These are phyloP conservation scores for Mustela lutreola DNA, from an alignment of 2,113 vertebrate genomes.

Conservation along the genomic window DNA sequence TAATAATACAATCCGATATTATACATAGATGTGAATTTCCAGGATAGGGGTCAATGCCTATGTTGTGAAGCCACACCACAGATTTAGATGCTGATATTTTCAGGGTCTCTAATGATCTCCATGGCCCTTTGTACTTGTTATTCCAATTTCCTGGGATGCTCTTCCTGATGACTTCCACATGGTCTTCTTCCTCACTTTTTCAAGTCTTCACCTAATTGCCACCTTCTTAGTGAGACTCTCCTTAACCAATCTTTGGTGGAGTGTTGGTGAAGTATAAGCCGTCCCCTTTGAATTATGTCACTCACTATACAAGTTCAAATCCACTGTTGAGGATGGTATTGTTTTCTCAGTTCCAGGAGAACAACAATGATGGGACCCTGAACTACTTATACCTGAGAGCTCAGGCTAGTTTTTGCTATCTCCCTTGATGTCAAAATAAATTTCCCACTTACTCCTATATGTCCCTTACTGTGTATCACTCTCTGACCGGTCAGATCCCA, in stretches of 20 bases:
- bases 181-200: background rate
- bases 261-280: background rate
- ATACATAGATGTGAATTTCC: background rate
- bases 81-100: background rate
- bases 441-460: background rate
- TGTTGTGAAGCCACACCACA: background rate
- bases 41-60: background rate
- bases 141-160: background rate
- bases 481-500: background rate
- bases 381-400: background rate
- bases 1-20: no score
- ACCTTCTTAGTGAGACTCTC: background rate
- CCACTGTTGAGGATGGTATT: background rate
- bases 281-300: background rate
- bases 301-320: background rate
- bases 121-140: background rate
- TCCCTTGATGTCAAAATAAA: background rate
- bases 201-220: background rate
- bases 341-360: background rate
- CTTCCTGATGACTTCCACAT: background rate
- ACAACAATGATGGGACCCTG: background rate
- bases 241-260: background rate
- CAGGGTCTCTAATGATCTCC: background rate
- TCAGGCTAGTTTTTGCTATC: background rate
- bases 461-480: background rate